Evolutionary conservation across 2,113 vertebrate genomes (phyloP), one percentile per base, ranked within the genome.

Genomic region (Tachysurus vachellii): DNA sequence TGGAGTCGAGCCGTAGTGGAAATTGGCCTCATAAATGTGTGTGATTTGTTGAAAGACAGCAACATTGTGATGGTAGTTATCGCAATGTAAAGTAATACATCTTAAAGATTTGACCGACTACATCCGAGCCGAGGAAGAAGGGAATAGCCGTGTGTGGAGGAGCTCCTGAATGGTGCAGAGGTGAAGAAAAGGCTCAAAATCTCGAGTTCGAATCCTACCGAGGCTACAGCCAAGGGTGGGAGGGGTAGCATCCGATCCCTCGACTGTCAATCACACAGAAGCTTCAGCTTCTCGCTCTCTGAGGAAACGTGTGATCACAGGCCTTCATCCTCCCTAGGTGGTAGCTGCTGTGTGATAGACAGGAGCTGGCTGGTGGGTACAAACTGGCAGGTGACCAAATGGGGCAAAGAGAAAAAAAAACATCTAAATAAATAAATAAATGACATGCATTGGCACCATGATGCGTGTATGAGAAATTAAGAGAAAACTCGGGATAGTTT

Each of bases 51-150:
- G 56, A 61, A 56, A 54, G 44, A 70, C 85, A 57, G 76, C 61
- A 70, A 28, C 3, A 11, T 68, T 70, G 23, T 81, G 68, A 88
- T 31, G 76, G 44, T 85, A 83, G 62, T 66, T 73, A 80, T 56
- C 66, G 50, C 84, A 80, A 73, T 76, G 59, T 86, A 36, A 1
- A 36, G 36, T 36, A 86, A 73, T 36, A 23, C 66, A 44, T n/a
- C 61, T 82, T 4, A 4, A 36, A 36, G 36, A 36, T 36, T 36
- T 36, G 36, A 36, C 36, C 36, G 36, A 36, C 36, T 80, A 75
- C 77, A 80, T 79, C 73, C 53, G 42, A 77, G 64, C 23, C 53
- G 19, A 57, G 57, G 66, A 23, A 11, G 64, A 83, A 56, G 70
- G 77, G 68, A 54, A 77, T 64, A 23, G 50, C 19, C 14, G n/a